These are phyloP conservation scores for Rhinolophus sinicus DNA, from an alignment of 2,113 vertebrate species.

Conservation along the genomic window DNA sequence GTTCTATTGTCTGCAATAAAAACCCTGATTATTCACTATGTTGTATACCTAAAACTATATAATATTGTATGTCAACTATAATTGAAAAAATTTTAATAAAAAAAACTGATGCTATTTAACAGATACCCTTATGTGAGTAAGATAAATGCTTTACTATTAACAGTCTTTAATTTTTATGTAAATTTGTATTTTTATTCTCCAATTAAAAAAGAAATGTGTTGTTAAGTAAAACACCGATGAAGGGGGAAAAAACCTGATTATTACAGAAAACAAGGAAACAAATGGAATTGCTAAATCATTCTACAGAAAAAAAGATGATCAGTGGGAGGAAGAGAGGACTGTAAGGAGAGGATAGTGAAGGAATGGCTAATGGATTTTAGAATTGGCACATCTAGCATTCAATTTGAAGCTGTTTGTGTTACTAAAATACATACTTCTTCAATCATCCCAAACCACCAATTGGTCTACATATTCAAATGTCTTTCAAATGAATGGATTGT, in stretches of 20 bases:
- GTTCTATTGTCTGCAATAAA: neutral
- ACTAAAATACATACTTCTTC: neutral
- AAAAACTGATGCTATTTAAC: neutral
- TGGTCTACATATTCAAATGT: neutral
- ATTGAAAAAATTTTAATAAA: too few species aligned
- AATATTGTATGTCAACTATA: too few species aligned
- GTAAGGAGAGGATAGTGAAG: neutral
- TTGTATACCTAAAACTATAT: too few species aligned
- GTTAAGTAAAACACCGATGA: neutral
- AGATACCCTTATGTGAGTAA: neutral
- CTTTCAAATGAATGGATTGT: neutral
- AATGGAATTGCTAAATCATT: neutral
- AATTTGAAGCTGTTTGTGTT: neutral
- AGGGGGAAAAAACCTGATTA: neutral
- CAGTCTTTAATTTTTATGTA: slow-evolving; percentile 16
- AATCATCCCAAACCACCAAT: neutral
- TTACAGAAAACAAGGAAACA: slow-evolving; percentile 5
- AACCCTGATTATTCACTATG: neutral
- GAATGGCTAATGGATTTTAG: neutral
- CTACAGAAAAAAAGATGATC: neutral
- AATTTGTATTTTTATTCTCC: neutral
- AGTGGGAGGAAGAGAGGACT: neutral
- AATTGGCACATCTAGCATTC: neutral
- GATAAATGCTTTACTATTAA: neutral
- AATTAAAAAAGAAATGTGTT: neutral